phyloP scores from a whole-genome alignment of 1,140 invertebrate species.

The Drosophila neocordata region DNA sequence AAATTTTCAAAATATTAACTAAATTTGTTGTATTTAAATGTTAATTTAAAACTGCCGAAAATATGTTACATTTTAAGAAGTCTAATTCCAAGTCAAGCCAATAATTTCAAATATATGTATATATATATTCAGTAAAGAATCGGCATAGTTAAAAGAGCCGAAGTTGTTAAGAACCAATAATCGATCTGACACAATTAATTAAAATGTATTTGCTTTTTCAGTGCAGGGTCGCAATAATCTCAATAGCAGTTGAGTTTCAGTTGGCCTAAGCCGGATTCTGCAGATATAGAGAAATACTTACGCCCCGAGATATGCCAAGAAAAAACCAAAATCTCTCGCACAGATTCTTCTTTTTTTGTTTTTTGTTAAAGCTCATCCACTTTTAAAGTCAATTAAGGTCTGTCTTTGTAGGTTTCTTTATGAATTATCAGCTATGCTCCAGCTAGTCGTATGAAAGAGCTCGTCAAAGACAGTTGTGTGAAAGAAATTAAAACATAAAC shows the following conservation, averaged over 20 bases:
- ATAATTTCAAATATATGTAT: background rate
- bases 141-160: slow-evolving; percentile 17
- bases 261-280: background rate
- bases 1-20: background rate
- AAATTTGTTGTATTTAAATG: background rate
- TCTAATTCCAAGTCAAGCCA: background rate
- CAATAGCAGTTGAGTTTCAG: slow-evolving; percentile 1
- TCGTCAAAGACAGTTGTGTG: slow-evolving; percentile 41
- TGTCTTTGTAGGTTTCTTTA: slow-evolving; percentile 48
- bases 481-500: background rate
- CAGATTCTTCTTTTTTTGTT: background rate
- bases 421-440: slow-evolving; percentile 45
- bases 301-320: slow-evolving; percentile 2
- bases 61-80: background rate
- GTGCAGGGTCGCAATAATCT: slow-evolving; percentile 44
- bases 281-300: background rate
- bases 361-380: background rate
- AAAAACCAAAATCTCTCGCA: background rate
- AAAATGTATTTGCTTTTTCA: slow-evolving; percentile 52
- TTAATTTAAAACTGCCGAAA: background rate
- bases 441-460: slow-evolving; percentile 50
- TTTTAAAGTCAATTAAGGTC: background rate
- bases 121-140: background rate
- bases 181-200: slow-evolving; percentile 53
- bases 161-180: slow-evolving; percentile 19